Evolutionary conservation across 2,797 vertebrate species (phyloP).

Genomic region (Rhinophrynus dorsalis): DNA sequence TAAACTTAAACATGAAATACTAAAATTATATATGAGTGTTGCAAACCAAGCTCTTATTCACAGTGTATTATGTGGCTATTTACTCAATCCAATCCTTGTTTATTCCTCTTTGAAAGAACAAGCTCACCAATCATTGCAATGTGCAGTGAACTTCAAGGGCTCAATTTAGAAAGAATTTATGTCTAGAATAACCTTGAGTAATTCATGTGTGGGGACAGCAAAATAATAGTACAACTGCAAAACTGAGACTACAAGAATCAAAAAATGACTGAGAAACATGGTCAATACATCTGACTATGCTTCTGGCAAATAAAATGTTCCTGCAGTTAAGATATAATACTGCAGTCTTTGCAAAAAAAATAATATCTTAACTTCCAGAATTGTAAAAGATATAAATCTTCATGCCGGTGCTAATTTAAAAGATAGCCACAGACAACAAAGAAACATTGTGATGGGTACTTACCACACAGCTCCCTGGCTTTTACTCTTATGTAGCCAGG

Average conservation of each 20-base stretch:
- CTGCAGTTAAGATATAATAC: background rate
- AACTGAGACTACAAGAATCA: background rate
- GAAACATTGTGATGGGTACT: too few species aligned
- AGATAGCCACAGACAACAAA: too few species aligned
- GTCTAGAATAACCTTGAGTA: conserved; percentile 41
- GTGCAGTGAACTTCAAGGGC: conserved; percentile 43
- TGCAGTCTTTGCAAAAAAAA: background rate
- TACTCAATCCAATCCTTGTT: conserved; percentile 39
- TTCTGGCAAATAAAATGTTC: conserved; percentile 1
- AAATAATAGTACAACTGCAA: conserved; percentile 23
- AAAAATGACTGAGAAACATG: background rate
- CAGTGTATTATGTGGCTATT: conserved; percentile 8
- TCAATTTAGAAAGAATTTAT: conserved; percentile 42
- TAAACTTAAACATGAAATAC: background rate
- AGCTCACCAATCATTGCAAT: conserved; percentile 40
- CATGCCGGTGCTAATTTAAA: too few species aligned
- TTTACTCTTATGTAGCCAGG: too few species aligned
- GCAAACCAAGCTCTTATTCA: background rate
- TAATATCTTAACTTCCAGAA: background rate
- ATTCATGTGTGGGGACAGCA: conserved; percentile 38
- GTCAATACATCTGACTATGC: background rate
- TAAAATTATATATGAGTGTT: too few species aligned
- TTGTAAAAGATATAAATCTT: background rate
- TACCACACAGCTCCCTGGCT: too few species aligned
- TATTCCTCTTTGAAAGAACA: conserved; percentile 35